Evolutionary conservation across 2,797 vertebrate genomes (phyloP).

Genomic region (Scarus forsteni): DNA sequence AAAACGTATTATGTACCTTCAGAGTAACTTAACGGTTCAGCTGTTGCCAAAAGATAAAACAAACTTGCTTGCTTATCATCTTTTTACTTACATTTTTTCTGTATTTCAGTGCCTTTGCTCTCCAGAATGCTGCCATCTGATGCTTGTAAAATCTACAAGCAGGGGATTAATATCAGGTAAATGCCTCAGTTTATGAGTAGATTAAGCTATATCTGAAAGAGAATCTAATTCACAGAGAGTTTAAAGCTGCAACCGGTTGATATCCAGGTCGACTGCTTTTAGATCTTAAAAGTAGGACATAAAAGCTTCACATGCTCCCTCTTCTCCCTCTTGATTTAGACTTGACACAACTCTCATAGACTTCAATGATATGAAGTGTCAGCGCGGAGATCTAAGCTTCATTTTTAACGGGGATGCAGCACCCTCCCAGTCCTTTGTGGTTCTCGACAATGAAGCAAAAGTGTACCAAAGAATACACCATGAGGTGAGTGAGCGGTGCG

Average conservation of each 20-base stretch:
- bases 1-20: background rate
- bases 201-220: constrained; percentile 3
- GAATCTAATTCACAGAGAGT: constrained; percentile 13
- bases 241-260: constrained; percentile 34
- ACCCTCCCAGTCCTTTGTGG: constrained; percentile 94
- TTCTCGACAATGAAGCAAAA: constrained; percentile 96
- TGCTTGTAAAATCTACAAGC: constrained; percentile 98
- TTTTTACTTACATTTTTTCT: constrained; percentile 18
- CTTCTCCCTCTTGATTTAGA: constrained; percentile 77
- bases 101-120: constrained; percentile 91
- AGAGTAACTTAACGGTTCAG: background rate
- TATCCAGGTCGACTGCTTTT: constrained; percentile 70
- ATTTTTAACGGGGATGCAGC: constrained; percentile 94
- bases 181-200: background rate
- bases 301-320: constrained; percentile 25
- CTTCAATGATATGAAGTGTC: constrained; percentile 98
- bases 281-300: constrained; percentile 59
- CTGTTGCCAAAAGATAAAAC: background rate
- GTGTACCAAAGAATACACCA: constrained; percentile 98
- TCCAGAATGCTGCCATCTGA: constrained; percentile 97
- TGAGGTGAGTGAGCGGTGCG: constrained; percentile 83
- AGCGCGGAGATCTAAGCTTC: constrained; percentile 96
- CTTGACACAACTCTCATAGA: constrained; percentile 98
- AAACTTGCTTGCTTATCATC: background rate
- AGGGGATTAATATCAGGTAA: constrained; percentile 98